Base-by-base conservation (phyloP, 2,888 invertebrate species). In the Nycteola revayana region DNA sequence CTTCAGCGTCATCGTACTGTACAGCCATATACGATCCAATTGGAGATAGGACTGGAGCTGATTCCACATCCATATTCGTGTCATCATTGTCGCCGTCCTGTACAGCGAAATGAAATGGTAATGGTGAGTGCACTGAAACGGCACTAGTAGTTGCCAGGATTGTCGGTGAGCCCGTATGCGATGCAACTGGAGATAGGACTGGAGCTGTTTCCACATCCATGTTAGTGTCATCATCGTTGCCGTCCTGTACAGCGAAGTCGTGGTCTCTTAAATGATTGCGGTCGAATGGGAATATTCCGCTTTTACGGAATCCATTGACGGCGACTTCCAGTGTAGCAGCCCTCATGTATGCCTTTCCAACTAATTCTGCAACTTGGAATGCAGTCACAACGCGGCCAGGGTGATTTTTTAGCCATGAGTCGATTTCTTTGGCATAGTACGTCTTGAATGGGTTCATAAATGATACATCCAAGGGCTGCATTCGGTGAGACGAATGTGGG, bases 381-480 rank as follows among this genome's bases (percentile, higher is more conserved):
- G 7, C 7, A 7, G 31, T 25, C 7, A 31, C 5, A n/a, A 9
- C 17, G 18, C 31, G 31, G 7, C 25, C 25, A 7, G 21, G 10
- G 18, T 24, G 17, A 10, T 29, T 22, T 10, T 9, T 14, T 10
- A 31, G 18, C 31, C 25, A 31, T n/a, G 18, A 20, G 28, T 28
- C 22, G 17, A 38, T 29, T 38, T 32, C 37, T 21, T 28, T 18
- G 25, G 22, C 9, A 21, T 32, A 32, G 18, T 28, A 38, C 5
- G 32, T 21, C 20, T 32, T 32, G 8, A 38, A 21, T 18, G 32
- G 37, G 17, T 11, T 23, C 32, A 37, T 37, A 28, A 37, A 32
- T 25, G 35, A 25, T 7, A 32, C 35, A 32, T 38, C 32, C 32
- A 40, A 10, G 8, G 32, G 35, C 26, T 35, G 36, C 25, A 32